phyloP scores from a whole-genome alignment of 2,797 vertebrate genomes.

The Somateria mollissima region DNA sequence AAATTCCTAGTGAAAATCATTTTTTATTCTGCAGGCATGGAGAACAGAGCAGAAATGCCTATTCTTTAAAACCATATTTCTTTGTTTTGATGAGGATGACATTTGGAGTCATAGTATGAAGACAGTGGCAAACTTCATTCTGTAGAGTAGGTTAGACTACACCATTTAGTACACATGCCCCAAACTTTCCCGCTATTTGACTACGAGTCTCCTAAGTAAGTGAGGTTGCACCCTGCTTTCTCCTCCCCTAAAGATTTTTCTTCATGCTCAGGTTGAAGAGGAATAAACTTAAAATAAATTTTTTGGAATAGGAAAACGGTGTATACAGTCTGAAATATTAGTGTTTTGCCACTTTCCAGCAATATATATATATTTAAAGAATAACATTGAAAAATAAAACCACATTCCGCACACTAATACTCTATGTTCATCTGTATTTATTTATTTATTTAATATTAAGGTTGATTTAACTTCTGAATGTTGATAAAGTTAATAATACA shows the following conservation, averaged over 20 bases:
- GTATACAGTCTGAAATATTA: not conserved
- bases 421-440: not conserved
- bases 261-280: not conserved
- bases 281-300: not conserved
- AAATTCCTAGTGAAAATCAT: not conserved
- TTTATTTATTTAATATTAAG: not conserved
- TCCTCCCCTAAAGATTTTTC: not conserved
- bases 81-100: not conserved
- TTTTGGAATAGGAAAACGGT: not conserved
- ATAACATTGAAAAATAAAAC: not conserved
- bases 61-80: not conserved
- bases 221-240: not conserved
- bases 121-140: not conserved
- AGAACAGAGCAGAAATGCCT: not conserved
- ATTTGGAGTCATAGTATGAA: not conserved
- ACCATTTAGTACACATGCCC: not conserved
- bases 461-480: not conserved
- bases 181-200: not conserved
- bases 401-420: not conserved
- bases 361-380: not conserved
- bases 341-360: not conserved
- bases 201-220: not conserved
- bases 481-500: not conserved
- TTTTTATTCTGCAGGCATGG: not conserved
- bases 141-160: not conserved